These are phyloP conservation scores for Chymomyza procnemis DNA, from an alignment of 2,888 invertebrate genomes.

Conservation along the genomic window DNA sequence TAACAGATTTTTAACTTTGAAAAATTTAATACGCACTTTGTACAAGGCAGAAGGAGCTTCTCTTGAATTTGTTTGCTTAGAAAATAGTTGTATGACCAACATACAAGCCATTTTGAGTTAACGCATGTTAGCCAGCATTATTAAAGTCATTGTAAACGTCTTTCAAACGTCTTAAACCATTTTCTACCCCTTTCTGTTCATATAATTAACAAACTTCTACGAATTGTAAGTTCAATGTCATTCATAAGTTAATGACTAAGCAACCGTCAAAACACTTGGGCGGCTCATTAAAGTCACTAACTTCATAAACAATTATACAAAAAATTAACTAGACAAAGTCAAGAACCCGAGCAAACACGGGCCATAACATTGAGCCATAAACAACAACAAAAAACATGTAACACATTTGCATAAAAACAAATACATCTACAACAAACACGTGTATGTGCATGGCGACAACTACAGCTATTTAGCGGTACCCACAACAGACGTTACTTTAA, in stretches of 20 bases:
- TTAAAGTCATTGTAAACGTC: too few relatives aligned
- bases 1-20: too few relatives aligned
- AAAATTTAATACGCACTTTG: too few relatives aligned
- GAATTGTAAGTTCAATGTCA: neutral
- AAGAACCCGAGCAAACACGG: neutral
- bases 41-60: too few relatives aligned
- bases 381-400: slow-evolving; percentile 25
- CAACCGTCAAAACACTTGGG: slow-evolving; percentile 10
- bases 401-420: slow-evolving; percentile 49
- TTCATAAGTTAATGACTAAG: slow-evolving; percentile 13
- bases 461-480: slow-evolving; percentile 60
- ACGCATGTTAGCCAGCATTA: too few relatives aligned
- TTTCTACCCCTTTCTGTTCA: neutral
- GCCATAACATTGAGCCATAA: slow-evolving; percentile 4
- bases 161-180: neutral
- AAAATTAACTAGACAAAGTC: neutral
- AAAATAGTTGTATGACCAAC: too few relatives aligned
- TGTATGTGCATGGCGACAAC: slow-evolving; percentile 46
- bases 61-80: too few relatives aligned
- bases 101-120: too few relatives aligned
- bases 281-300: slow-evolving; percentile 53
- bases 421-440: slow-evolving; percentile 11
- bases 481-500: slow-evolving; percentile 34
- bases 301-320: neutral
- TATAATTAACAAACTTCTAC: neutral